These are phyloP conservation scores for Steinernema khuongi DNA, from an alignment of 1,140 invertebrate genomes.

Conservation along the genomic window DNA sequence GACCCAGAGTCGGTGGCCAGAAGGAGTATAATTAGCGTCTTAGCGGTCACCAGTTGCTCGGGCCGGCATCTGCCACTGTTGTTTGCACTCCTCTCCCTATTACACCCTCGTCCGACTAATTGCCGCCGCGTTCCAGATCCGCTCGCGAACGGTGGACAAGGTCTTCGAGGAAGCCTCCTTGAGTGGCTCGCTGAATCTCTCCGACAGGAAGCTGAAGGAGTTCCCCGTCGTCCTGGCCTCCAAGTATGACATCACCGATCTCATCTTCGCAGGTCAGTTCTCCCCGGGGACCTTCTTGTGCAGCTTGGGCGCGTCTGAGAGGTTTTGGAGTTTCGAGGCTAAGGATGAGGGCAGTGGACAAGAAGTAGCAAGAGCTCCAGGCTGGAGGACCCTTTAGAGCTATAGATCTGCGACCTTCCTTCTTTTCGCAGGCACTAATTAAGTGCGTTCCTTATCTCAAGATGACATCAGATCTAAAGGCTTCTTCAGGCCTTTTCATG, in stretches of 20 bases:
- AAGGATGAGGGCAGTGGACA: background rate
- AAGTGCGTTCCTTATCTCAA: too few relatives aligned
- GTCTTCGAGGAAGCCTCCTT: slow-evolving; percentile 22
- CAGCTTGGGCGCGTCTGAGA: background rate
- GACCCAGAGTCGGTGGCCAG: too few relatives aligned
- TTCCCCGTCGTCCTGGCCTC: background rate
- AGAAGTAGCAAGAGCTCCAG: background rate
- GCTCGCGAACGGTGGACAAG: slow-evolving; percentile 19
- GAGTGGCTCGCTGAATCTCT: slow-evolving; percentile 4
- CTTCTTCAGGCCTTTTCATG: too few relatives aligned
- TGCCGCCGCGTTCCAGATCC: slow-evolving; percentile 17
- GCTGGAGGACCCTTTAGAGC: too few relatives aligned
- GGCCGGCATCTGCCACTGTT: background rate
- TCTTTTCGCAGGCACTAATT: too few relatives aligned
- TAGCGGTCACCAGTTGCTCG: slow-evolving; percentile 1
- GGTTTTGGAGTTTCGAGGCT: background rate
- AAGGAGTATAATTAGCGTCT: too few relatives aligned
- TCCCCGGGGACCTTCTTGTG: background rate
- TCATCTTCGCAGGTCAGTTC: slow-evolving; percentile 22
- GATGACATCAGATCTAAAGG: too few relatives aligned
- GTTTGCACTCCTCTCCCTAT: background rate
- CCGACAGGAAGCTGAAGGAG: slow-evolving; percentile 20
- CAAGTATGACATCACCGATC: slow-evolving; percentile 27
- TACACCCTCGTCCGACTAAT: background rate
- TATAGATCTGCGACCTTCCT: too few relatives aligned